Evolutionary conservation across 1,140 invertebrate species (phyloP), one percentile per base, ranked within the genome.

Genomic region (Macrobrachium nipponense): DNA sequence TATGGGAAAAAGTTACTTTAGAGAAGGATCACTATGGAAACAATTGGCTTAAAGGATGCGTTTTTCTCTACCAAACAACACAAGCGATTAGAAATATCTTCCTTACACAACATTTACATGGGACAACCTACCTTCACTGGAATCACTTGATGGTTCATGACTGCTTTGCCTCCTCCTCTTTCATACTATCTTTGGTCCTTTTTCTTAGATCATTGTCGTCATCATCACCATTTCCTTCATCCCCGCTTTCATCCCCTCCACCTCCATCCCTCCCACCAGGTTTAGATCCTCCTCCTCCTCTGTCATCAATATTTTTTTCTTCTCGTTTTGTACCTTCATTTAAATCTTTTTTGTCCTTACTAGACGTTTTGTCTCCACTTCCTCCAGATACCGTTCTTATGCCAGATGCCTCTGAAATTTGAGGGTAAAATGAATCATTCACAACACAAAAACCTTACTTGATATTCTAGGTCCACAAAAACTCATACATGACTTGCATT

Each of bases 91-190:
- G 8, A 51, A 51, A 10, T 6, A 12, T 12, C 12, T 51, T 51
- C 51, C 51, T 51, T 51, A 51, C 2, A 51, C 0, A 51, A 51
- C 27, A 12, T 51, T 20, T 58, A 77, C n/a, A 68, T 66, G 17
- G 8, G n/a, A 36, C 36, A 58, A 76, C 81, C 23, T 59, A 82
- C 82, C 82, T 59, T 83, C 82, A 59, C 82, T 83, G 23, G 82
- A 83, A 15, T 83, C 82, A 66, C 82, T 83, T 0, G 82, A 83
- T 20, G 82, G 82, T 27, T 83, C 82, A 27, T 83, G 82, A 27
- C 82, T 83, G 58, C 73, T 83, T 43, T 83, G n/a, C 82, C 12
- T 83, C 82, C 8, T 83, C 82, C 14, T 80, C 78, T 18, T 44
- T 20, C 62, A 44, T 43, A 6, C 23, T 44, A n/a, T 66, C 14